phyloP scores from a whole-genome alignment of 2,113 vertebrate species.

The Campylomormyrus tamandua region DNA sequence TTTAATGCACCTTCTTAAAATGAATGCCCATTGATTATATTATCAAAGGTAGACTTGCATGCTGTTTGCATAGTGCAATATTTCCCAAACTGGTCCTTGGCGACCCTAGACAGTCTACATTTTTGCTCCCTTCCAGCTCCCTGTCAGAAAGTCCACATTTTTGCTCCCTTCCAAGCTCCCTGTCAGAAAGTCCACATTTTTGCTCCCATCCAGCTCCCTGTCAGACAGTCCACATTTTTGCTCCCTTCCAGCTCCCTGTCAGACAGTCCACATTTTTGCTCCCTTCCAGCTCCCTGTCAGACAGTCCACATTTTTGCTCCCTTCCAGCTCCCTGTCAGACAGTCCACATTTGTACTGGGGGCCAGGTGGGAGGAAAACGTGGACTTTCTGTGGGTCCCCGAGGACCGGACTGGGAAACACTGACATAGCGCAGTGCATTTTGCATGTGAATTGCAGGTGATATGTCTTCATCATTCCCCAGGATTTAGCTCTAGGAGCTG shows the following conservation, averaged over 20 bases:
- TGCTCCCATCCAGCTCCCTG: neutral
- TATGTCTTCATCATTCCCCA: conserved; percentile 38
- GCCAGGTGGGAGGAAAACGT: neutral
- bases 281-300: neutral
- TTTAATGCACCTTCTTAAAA: neutral
- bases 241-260: no score
- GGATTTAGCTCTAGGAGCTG: conserved; percentile 90
- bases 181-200: neutral
- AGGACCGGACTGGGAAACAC: neutral
- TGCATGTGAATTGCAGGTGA: neutral
- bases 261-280: neutral
- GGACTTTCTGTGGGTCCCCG: neutral
- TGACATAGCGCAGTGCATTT: neutral
- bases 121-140: no score
- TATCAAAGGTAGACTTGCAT: neutral
- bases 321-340: neutral
- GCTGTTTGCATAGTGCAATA: neutral
- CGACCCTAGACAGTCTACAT: neutral
- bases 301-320: neutral
- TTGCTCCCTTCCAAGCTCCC: neutral
- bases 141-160: neutral
- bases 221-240: neutral
- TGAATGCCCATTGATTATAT: neutral
- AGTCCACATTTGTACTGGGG: neutral
- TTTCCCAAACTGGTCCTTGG: neutral